Base-by-base conservation (phyloP, 2,113 vertebrate species). In the Melanocharis versteri region DNA sequence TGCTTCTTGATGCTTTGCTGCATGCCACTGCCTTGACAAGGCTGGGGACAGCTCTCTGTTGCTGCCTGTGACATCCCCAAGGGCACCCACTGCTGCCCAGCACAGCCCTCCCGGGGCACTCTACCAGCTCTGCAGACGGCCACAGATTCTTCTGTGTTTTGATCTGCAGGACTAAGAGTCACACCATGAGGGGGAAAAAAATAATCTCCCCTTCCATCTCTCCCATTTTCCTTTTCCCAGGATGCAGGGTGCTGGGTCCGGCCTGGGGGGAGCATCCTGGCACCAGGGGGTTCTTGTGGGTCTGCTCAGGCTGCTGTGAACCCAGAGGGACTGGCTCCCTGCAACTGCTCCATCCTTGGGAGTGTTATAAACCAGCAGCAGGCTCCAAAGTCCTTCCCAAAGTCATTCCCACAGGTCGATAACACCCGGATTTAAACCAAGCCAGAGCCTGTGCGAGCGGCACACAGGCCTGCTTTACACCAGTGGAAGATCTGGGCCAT, bases 271-370 rank as follows among this genome's bases (percentile, higher is more conserved):
- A 45, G 11, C 4, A 1, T 1, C 4, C 10, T 31, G 92, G 13
- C 35, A 2, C 40, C 0, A 4, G 6, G 35, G 50, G 15, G 9
- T 6, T 1, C 47, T 35, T 1, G 0, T n/a, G 26, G 19, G 3
- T 57, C 50, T 69, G n/a, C 58, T 88, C 71, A 56, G 44, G 57
- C 31, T 51, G 56, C 70, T n/a, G 31, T 12, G 37, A 61, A 8
- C 10, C 12, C 1, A 5, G 15, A 5, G 19, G 15, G 22, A 23
- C 27, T 8, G 11, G 30, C 40, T 83, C 22, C 7, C 21, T 31
- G 37, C 16, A 14, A 4, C 19, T n/a, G 20, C 56, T 86, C 50
- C 23, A 4, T 51, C 76, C 69, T n/a, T 18, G 51, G 39, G 33
- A 61, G 33, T 0, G 0, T 12, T 22, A 39, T 1, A 77, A 73